Evolutionary conservation across 2,888 invertebrate genomes (phyloP).

Genomic region (Cancer borealis): DNA sequence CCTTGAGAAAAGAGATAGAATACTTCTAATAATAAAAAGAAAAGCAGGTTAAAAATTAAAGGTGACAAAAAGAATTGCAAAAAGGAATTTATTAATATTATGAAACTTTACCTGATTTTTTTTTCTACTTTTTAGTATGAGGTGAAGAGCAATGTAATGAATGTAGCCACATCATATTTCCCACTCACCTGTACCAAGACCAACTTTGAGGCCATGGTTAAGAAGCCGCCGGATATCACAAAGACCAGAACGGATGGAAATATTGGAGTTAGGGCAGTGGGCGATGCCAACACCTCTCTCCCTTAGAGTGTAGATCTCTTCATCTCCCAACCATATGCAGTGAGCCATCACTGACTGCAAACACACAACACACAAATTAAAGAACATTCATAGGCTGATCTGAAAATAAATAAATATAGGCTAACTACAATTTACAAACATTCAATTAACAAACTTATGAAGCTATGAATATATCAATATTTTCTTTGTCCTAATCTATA

Average conservation of each 20-base stretch:
- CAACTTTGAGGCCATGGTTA: slow-evolving; percentile 86
- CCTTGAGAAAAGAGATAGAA: not conserved
- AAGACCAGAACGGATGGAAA: slow-evolving; percentile 88
- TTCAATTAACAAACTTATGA: too few species aligned
- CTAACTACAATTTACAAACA: too few species aligned
- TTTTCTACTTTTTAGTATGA: too few species aligned
- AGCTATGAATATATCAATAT: too few species aligned
- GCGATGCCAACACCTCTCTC: slow-evolving; percentile 86
- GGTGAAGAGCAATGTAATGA: not conserved
- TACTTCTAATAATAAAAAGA: too few species aligned
- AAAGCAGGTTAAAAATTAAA: too few species aligned
- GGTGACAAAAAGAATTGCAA: too few species aligned
- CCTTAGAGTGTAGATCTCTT: slow-evolving; percentile 85
- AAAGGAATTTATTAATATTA: too few species aligned
- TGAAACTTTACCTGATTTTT: too few species aligned
- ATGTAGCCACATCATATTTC: not conserved
- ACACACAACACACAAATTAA: not conserved
- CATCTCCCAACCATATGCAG: slow-evolving; percentile 87
- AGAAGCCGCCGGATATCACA: slow-evolving; percentile 88
- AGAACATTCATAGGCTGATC: not conserved
- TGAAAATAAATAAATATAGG: not conserved
- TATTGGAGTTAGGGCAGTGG: slow-evolving; percentile 94
- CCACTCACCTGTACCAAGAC: slow-evolving; percentile 89
- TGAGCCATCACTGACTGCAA: slow-evolving; percentile 89
- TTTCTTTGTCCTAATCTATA: too few species aligned